These are phyloP conservation scores for Hormaphis cornu DNA, from an alignment of 1,140 invertebrate species.

Conservation along the genomic window DNA sequence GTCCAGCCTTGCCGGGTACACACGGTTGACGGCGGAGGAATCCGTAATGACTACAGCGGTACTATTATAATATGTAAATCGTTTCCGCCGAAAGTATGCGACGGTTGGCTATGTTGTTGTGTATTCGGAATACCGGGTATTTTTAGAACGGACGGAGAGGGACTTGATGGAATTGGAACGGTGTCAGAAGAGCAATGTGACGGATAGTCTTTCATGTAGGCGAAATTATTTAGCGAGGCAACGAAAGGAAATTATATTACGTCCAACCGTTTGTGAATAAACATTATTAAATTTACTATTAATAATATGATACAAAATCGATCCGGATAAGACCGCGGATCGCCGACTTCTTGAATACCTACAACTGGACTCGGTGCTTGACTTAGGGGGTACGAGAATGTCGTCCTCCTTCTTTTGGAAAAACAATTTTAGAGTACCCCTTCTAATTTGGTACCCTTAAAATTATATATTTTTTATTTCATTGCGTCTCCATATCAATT, in stretches of 20 bases:
- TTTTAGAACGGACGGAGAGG: slow-evolving; percentile 9
- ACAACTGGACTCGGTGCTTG: too few species aligned
- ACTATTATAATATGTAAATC: neutral
- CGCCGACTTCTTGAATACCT: too few species aligned
- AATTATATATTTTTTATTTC: too few species aligned
- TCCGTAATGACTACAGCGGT: neutral
- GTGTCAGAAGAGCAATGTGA: slow-evolving; percentile 7
- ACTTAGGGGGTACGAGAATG: too few species aligned
- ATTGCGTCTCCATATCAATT: too few species aligned
- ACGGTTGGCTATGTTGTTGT: neutral
- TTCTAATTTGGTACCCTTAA: too few species aligned
- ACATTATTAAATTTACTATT: too few species aligned
- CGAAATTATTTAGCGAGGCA: neutral
- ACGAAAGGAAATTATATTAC: neutral
- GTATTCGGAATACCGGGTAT: neutral
- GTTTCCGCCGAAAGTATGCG: neutral
- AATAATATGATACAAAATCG: too few species aligned
- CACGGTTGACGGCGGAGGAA: neutral
- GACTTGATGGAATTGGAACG: neutral
- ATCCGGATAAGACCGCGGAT: too few species aligned
- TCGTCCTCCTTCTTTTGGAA: too few species aligned
- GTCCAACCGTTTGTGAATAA: neutral
- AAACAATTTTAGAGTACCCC: too few species aligned
- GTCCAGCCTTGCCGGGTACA: too few species aligned
- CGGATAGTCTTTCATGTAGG: slow-evolving; percentile 1